Evolutionary conservation across 2,797 vertebrate species (phyloP).

Genomic region (Lutra lutra): DNA sequence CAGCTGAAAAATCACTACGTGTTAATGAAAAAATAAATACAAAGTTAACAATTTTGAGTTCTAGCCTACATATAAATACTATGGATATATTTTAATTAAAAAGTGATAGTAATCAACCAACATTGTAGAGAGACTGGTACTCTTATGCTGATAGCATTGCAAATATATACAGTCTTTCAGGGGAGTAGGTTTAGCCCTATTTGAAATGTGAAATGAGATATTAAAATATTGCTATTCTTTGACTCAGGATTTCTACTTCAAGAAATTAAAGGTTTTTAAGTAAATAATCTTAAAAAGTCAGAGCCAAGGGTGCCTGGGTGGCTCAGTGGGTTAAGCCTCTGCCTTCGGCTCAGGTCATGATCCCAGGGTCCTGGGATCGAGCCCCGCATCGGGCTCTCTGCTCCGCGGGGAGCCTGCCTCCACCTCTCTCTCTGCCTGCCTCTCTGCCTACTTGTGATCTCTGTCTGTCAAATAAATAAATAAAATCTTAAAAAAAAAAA

Average conservation of each 20-base stretch:
- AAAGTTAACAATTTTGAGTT: slow-evolving; percentile 47
- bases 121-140: neutral
- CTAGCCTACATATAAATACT: neutral
- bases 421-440: too few species aligned
- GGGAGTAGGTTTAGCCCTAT: neutral
- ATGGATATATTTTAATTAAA: neutral
- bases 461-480: too few species aligned
- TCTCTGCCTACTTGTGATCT: too few species aligned
- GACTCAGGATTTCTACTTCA: neutral
- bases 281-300: slow-evolving; percentile 37
- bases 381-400: too few species aligned
- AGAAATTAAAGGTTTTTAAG: slow-evolving; percentile 23
- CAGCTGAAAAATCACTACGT: slow-evolving; percentile 34
- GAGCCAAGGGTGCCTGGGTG: neutral
- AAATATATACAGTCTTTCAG: neutral
- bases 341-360: too few species aligned
- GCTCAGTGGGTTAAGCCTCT: too few species aligned
- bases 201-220: slow-evolving; percentile 21
- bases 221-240: slow-evolving; percentile 12
- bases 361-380: too few species aligned
- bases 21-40: slow-evolving; percentile 41
- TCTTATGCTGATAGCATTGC: neutral
- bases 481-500: neutral
- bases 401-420: too few species aligned
- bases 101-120: neutral